These are phyloP conservation scores for Drosophila pseudotalamancana DNA, from an alignment of 2,888 invertebrate genomes.

Conservation along the genomic window DNA sequence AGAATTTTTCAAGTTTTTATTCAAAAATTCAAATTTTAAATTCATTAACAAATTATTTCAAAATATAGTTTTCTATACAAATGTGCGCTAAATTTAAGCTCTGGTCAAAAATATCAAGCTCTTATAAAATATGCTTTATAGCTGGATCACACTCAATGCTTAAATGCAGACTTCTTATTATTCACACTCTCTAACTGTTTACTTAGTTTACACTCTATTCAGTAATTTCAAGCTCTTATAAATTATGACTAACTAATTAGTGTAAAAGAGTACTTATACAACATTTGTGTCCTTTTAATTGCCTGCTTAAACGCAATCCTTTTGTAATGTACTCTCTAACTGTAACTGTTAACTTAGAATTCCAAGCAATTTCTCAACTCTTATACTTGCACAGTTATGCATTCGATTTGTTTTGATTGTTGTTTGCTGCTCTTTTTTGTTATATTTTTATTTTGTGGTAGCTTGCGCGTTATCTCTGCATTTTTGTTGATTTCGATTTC, in stretches of 20 bases:
- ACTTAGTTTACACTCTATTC: too few species aligned
- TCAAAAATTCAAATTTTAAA: background rate
- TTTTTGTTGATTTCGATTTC: constrained; percentile 55
- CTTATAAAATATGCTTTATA: too few species aligned
- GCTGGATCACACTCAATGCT: too few species aligned
- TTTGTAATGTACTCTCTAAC: background rate
- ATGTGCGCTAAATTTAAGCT: background rate
- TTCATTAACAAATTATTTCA: too few species aligned
- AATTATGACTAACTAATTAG: too few species aligned
- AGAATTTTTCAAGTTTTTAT: too few species aligned
- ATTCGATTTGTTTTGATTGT: constrained; percentile 20
- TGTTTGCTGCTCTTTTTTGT: constrained; percentile 8
- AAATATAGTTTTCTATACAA: too few species aligned
- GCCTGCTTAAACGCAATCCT: background rate
- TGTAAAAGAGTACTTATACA: background rate
- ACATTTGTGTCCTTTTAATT: background rate
- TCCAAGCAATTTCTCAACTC: background rate
- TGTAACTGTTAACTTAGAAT: too few species aligned
- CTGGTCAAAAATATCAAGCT: too few species aligned
- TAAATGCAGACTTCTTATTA: too few species aligned
- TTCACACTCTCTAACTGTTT: too few species aligned
- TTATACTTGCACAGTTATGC: constrained; percentile 19
- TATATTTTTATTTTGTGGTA: constrained; percentile 39
- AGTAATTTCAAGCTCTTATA: too few species aligned
- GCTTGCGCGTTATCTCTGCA: constrained; percentile 55